Conservation (phyloP, 1,140 invertebrate species). For the Lucilia cuprina region DNA sequence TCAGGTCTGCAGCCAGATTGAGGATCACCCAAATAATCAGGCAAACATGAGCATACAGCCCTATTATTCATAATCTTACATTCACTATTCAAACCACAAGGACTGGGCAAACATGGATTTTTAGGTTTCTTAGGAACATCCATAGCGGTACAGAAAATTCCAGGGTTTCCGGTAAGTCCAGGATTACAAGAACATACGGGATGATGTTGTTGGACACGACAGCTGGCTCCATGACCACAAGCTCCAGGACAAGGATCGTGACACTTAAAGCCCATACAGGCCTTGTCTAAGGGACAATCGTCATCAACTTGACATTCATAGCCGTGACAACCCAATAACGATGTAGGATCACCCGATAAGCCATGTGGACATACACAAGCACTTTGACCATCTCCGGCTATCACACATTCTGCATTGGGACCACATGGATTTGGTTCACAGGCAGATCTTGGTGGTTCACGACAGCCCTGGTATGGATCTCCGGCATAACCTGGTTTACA, state of each 20-base stretch:
- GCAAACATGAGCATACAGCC: conserved; percentile 79
- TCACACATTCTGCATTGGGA: conserved; percentile 74
- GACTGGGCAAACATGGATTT: conserved; percentile 75
- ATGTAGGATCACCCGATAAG: conserved; percentile 79
- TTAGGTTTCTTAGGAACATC: conserved; percentile 63
- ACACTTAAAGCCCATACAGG: conserved; percentile 80
- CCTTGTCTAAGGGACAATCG: conserved; percentile 74
- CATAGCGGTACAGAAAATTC: conserved; percentile 72
- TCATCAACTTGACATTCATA: conserved; percentile 79
- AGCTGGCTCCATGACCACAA: conserved; percentile 78
- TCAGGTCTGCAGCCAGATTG: conserved; percentile 77
- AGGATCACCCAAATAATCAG: conserved; percentile 77
- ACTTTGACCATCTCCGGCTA: conserved; percentile 72
- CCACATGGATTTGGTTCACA: conserved; percentile 82
- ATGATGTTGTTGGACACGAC: conserved; percentile 76
- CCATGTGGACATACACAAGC: conserved; percentile 78
- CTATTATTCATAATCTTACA: conserved; percentile 73
- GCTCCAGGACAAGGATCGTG: conserved; percentile 81
- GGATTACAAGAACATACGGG: conserved; percentile 78
- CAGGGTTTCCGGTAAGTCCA: conserved; percentile 76
- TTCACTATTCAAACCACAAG: conserved; percentile 80
- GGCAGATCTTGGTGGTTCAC: conserved; percentile 68
- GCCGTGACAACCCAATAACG: conserved; percentile 72
- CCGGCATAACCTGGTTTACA: conserved; percentile 77
- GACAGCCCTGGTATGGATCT: conserved; percentile 78